Conservation (phyloP, 2,797 vertebrate species). For the Florisuga fusca region DNA sequence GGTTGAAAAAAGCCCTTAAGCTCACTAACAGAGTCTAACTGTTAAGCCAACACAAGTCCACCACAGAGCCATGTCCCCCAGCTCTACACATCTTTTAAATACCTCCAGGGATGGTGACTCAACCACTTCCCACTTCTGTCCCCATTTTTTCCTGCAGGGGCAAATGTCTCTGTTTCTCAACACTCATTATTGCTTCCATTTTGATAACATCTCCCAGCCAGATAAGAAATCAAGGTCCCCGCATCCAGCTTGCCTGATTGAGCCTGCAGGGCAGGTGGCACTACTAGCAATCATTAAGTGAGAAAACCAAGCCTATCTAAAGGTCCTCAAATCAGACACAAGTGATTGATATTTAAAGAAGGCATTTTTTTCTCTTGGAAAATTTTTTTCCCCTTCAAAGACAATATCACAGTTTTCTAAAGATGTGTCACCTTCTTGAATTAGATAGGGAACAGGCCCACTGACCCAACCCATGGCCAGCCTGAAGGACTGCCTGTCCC, state of each 20-base stretch:
- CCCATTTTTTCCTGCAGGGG: not conserved
- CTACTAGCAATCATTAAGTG: not conserved
- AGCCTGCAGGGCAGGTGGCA: not conserved
- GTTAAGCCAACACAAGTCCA: not conserved
- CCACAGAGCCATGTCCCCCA: not conserved
- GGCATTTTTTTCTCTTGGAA: not conserved
- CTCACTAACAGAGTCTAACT: not conserved
- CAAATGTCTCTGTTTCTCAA: not conserved
- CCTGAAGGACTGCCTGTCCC: not conserved
- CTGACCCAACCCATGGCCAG: fast-evolving
- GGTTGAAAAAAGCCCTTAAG: not conserved
- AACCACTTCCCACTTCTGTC: not conserved
- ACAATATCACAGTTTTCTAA: not conserved
- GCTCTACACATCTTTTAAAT: not conserved
- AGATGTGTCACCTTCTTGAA: not conserved
- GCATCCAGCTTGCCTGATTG: no score
- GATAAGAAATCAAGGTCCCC: not conserved
- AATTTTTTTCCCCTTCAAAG: not conserved
- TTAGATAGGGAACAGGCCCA: not conserved
- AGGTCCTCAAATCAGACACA: not conserved
- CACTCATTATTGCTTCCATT: not conserved
- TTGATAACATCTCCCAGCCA: not conserved
- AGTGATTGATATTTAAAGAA: not conserved
- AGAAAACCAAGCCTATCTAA: not conserved
- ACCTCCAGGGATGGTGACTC: not conserved